These are phyloP conservation scores for Rhinolophus ferrumequinum DNA, from an alignment of 2,113 vertebrate species.

Conservation along the genomic window DNA sequence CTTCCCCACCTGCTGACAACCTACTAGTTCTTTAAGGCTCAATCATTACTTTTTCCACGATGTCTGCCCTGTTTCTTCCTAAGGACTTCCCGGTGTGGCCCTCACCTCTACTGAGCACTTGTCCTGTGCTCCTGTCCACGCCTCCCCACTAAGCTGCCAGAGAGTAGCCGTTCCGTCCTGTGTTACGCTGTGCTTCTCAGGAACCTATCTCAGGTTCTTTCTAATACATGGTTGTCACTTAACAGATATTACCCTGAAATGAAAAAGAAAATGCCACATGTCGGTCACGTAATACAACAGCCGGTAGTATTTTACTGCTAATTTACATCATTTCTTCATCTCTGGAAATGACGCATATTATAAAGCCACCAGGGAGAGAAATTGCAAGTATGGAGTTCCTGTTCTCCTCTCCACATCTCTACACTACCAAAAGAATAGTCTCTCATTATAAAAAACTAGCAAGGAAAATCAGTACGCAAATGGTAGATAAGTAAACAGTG, in stretches of 20 bases:
- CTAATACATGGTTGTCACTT: background rate
- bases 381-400: background rate
- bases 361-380: background rate
- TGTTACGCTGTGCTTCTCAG: background rate
- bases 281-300: background rate
- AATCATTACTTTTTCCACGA: rapidly evolving
- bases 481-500: background rate
- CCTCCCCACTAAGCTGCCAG: background rate
- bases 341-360: background rate
- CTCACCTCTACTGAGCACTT: rapidly evolving
- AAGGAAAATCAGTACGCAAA: background rate
- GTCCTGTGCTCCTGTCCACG: background rate
- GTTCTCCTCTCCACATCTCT: background rate
- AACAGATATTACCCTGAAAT: background rate
- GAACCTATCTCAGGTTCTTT: background rate
- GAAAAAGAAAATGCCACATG: background rate
- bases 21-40: background rate
- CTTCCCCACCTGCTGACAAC: background rate
- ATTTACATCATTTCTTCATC: background rate
- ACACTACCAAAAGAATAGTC: background rate
- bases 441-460: background rate
- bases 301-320: background rate
- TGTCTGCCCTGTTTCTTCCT: too few relatives aligned
- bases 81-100: background rate
- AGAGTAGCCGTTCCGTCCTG: background rate